Percentiles rank a stretch among this genome's conserved stretches.
phyloP scores from a whole-genome alignment of 2,113 vertebrate species.

The Syrrhaptes paradoxus region DNA sequence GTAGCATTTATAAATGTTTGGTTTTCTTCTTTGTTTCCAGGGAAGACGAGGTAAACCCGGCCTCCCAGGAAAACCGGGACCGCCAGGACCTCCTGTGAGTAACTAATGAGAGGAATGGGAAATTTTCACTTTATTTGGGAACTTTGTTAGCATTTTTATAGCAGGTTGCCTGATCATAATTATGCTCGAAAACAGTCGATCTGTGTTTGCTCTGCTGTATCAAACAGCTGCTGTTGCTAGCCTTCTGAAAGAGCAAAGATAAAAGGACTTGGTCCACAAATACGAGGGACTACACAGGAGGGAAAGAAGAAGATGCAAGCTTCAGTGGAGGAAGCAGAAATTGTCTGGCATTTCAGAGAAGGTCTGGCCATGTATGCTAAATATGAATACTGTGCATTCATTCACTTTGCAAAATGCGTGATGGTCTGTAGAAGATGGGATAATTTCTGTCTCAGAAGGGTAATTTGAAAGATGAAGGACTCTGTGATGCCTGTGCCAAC shows the following conservation, averaged over 20 bases:
- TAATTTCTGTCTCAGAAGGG: slow-evolving; percentile 70
- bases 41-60: slow-evolving; percentile 82
- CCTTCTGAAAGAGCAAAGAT: background rate
- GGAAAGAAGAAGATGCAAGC: background rate
- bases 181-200: background rate
- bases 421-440: slow-evolving; percentile 63
- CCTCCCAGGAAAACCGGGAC: slow-evolving; percentile 75
- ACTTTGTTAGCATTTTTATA: background rate
- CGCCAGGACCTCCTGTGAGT: slow-evolving; percentile 83
- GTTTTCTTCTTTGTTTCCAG: slow-evolving; percentile 64
- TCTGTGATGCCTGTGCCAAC: slow-evolving; percentile 65
- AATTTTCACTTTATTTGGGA: background rate
- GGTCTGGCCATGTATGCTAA: slow-evolving; percentile 43
- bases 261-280: background rate
- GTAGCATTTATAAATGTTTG: background rate
- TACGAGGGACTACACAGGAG: background rate
- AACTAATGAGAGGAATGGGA: background rate
- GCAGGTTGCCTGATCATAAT: background rate
- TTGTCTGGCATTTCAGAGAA: slow-evolving; percentile 52
- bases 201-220: background rate
- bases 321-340: slow-evolving; percentile 19
- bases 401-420: slow-evolving; percentile 37
- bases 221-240: background rate
- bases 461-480: slow-evolving; percentile 72
- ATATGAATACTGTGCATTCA: slow-evolving; percentile 58